Percentiles rank a stretch among this genome's conserved stretches.
These are phyloP conservation scores for Phycodurus eques DNA, from an alignment of 2,113 vertebrate species.

Conservation along the genomic window DNA sequence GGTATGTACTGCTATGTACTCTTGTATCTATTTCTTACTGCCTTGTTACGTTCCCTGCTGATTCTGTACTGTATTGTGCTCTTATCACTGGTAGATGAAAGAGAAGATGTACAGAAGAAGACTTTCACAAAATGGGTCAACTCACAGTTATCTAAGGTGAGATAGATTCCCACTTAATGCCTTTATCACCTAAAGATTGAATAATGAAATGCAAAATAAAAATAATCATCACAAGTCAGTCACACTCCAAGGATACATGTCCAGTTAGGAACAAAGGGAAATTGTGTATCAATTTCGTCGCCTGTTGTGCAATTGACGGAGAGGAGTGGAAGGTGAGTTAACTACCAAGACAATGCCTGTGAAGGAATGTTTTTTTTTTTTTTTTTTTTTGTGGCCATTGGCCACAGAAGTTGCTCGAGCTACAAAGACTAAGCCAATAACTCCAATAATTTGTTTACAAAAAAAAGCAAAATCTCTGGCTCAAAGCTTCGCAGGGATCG, in stretches of 20 bases:
- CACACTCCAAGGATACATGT: not conserved
- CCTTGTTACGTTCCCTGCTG: slow-evolving; percentile 1
- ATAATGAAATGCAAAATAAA: not conserved
- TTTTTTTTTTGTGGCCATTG: not conserved
- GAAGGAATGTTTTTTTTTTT: not conserved
- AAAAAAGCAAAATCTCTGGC: too few relatives aligned
- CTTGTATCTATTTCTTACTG: slow-evolving; percentile 5
- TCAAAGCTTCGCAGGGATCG: too few relatives aligned
- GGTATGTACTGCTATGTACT: not conserved
- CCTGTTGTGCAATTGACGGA: not conserved
- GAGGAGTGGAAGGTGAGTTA: not conserved
- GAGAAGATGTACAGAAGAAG: slow-evolving; percentile 99
- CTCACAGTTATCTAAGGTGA: slow-evolving; percentile 94
- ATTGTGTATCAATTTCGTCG: not conserved
- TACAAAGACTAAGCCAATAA: not conserved
- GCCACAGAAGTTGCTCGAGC: not conserved
- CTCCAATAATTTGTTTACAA: not conserved
- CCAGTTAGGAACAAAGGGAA: too few relatives aligned
- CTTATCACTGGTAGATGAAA: slow-evolving; percentile 83
- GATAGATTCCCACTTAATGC: not conserved
- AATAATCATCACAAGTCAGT: not conserved
- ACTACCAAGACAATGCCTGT: not conserved
- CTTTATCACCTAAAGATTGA: not conserved
- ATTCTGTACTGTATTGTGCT: not conserved
- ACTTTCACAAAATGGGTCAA: slow-evolving; percentile 99